Base-by-base conservation (phyloP, 2,113 vertebrate genomes). In the Perca fluviatilis region DNA sequence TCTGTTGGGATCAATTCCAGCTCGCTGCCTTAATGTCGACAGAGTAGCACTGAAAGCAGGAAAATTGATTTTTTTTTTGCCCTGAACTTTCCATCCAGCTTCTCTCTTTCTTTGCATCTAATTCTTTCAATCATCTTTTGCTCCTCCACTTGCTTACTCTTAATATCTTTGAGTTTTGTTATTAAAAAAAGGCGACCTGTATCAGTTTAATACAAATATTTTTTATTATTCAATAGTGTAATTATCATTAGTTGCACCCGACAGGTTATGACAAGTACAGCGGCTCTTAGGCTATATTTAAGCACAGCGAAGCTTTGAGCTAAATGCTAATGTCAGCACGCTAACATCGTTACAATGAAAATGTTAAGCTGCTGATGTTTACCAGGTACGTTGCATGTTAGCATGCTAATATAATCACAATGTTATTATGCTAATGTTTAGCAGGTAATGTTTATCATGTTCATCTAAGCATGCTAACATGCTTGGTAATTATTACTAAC, bases 1-100 rank as follows among this genome's bases (percentile, higher is more conserved):
- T 92, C 90, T 87, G 53, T 54, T 84, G 88, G 88, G 91, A 93
- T 92, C 89, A 89, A 90, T 90, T 92, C 87, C 77, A 87, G 50
- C 84, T 91, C 47, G 30, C 77, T 62, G 83, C 83, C 87, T 90
- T 80, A 89, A 89, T 84, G 88, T 89, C 80, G 23, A 58, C 77
- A 78, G 75, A 86, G 86, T 36, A 82, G 77, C 80, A 78, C 88
- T 92, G 84, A 80, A 87, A 89, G 80, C 70, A 68, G 61, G 78
- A 82, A 86, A 85, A 91, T 88, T 16, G 90, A 91, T 83, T 88
- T 91, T 83, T 78, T 40, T 40, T 40, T 11, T 43, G 74, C 40
- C 68, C 68, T 70, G 63, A 88, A 84, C 75, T 88, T 84, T 81
- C 74, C 73, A 77, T 51, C 77, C 79, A 68, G 51, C 54, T 58